phyloP scores from a whole-genome alignment of 2,113 vertebrate genomes.

The Isichthys henryi region DNA sequence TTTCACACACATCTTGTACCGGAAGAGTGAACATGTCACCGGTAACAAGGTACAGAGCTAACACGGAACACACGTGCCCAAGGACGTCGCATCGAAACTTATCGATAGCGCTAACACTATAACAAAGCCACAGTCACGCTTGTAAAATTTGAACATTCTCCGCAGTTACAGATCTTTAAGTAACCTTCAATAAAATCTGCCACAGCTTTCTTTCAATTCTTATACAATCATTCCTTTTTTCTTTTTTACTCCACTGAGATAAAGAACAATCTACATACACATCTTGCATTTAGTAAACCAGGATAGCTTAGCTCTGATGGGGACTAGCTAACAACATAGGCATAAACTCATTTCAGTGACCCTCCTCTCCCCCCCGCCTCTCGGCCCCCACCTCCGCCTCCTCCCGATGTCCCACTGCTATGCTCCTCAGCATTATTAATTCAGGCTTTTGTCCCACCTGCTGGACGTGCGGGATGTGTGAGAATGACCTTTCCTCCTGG shows the following conservation, averaged over 20 bases:
- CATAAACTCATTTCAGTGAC: background rate
- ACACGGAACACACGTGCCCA: background rate
- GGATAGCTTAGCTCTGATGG: background rate
- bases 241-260: background rate
- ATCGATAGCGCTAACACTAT: background rate
- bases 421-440: slow-evolving; percentile 35
- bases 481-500: slow-evolving; percentile 36
- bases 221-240: background rate
- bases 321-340: background rate
- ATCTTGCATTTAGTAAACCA: background rate
- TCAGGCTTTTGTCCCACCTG: slow-evolving; percentile 33
- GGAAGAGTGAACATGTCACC: background rate
- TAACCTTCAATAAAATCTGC: background rate
- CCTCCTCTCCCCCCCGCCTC: background rate
- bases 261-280: background rate
- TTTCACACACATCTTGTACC: background rate
- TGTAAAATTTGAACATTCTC: background rate
- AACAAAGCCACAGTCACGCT: background rate
- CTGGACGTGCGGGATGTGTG: slow-evolving; percentile 30
- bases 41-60: background rate
- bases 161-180: background rate
- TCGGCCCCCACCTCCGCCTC: background rate
- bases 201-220: background rate
- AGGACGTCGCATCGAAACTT: background rate
- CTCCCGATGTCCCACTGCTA: background rate